Percentiles rank a stretch among this genome's conserved stretches.
phyloP scores from a whole-genome alignment of 2,113 vertebrate species.

The Typhlomys cinereus region DNA sequence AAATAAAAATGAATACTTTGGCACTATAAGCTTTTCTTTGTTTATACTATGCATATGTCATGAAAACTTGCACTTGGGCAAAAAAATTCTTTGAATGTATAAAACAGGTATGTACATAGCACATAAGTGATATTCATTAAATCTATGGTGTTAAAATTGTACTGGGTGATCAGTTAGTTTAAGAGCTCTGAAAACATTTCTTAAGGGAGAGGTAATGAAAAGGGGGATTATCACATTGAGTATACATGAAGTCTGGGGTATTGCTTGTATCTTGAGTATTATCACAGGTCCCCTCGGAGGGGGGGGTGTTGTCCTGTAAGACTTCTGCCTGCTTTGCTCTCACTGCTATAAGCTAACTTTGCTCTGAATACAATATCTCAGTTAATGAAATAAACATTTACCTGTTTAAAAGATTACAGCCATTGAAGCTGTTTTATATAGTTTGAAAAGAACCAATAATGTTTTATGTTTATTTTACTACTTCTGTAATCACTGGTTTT shows the following conservation, averaged over 20 bases:
- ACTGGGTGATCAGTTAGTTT: background rate
- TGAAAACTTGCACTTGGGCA: background rate
- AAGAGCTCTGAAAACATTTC: background rate
- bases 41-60: background rate
- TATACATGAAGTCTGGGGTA: background rate
- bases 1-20: background rate
- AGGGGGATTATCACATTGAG: background rate
- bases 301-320: too few relatives aligned
- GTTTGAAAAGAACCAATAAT: background rate
- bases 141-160: background rate
- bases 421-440: background rate
- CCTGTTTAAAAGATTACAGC: slow-evolving; percentile 12
- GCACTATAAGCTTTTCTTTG: background rate
- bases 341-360: too few relatives aligned
- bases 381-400: background rate
- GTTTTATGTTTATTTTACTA: background rate
- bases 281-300: background rate
- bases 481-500: slow-evolving; percentile 11
- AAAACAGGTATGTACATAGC: background rate
- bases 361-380: background rate
- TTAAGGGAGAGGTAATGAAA: background rate
- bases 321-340: background rate
- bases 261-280: background rate
- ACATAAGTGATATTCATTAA: background rate
- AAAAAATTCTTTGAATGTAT: background rate